phyloP scores from a whole-genome alignment of 2,888 invertebrate species.

The Caenorhabditis drosophilae region DNA sequence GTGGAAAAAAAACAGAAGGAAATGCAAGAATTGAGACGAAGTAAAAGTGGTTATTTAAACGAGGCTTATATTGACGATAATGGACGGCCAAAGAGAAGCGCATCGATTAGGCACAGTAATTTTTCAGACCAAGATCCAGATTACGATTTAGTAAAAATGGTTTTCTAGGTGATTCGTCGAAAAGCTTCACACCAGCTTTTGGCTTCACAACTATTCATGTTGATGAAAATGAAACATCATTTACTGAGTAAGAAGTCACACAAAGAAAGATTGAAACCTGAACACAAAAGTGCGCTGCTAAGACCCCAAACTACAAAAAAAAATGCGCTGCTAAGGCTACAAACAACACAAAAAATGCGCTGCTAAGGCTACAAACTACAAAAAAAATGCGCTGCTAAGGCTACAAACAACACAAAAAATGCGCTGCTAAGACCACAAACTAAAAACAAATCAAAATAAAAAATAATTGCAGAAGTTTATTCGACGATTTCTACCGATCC shows the following conservation, averaged over 20 bases:
- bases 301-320: no score
- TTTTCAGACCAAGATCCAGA: no score
- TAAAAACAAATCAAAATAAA: no score
- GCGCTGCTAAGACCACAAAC: no score
- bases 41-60: conserved; percentile 37
- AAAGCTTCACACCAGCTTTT: conserved; percentile 24
- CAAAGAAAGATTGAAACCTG: no score
- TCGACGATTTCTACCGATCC: conserved; percentile 37
- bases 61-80: conserved; percentile 32
- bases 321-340: no score
- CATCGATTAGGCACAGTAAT: conserved; percentile 24
- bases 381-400: no score
- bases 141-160: no score
- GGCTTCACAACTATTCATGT: conserved; percentile 24
- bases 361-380: no score
- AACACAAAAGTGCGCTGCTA: no score
- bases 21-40: conserved; percentile 29
- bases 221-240: conserved; percentile 41
- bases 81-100: conserved; percentile 19
- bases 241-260: conserved; percentile 38
- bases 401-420: no score
- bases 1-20: conserved; percentile 97
- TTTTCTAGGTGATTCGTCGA: conserved; percentile 31
- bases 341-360: no score
- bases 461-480: conserved; percentile 33